Evolutionary conservation across 2,888 invertebrate species (phyloP), one percentile per base, ranked within the genome.

Genomic region (Anthophora plumipes): DNA sequence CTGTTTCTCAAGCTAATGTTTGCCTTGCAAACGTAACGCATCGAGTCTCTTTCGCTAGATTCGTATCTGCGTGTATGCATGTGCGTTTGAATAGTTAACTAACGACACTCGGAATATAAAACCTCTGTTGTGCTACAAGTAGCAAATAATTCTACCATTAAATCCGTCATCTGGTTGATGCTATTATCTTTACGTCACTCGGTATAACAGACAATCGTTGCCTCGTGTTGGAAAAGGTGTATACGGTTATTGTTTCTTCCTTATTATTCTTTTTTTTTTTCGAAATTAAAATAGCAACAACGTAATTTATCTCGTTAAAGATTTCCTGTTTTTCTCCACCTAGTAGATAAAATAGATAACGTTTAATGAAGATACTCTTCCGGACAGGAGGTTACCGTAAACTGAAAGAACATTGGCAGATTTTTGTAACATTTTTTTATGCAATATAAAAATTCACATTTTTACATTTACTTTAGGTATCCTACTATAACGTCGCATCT

Each of bases 21-120:
- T 52, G n/a, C 52, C 25, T 39, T 67, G 31, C 4, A 6, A 59
- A 22, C 66, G 39, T 66, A 67, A 70, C 37, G 69, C 54, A 70
- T 43, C 64, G 57, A 61, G 52, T 39, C 31, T 70, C 25, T 39
- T 63, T 48, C 20, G 50, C 4, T 11, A 25, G 52, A 37, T 11
- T 25, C 14, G 3, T 50, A 37, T 37, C 31, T 31, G 31, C 31
- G 31, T 7, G 9, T 0, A 5, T 39, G 37, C 0, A 11, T 37
- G 5, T 9, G 3, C 5, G 39, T 52, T 39, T 14, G 20, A 37
- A 31, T 31, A 9, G 20, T 39, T 22, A 37, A 1, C 31, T 55
- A 31, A 31, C 31, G 31, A 31, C 14, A 0, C 11, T n/a, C n/a
- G 1, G 14, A 25, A 63, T 25, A 31, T 46, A 7, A 31, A 25